These are phyloP conservation scores for Tolmerus cingulatus DNA, from an alignment of 2,888 invertebrate species.

Conservation along the genomic window DNA sequence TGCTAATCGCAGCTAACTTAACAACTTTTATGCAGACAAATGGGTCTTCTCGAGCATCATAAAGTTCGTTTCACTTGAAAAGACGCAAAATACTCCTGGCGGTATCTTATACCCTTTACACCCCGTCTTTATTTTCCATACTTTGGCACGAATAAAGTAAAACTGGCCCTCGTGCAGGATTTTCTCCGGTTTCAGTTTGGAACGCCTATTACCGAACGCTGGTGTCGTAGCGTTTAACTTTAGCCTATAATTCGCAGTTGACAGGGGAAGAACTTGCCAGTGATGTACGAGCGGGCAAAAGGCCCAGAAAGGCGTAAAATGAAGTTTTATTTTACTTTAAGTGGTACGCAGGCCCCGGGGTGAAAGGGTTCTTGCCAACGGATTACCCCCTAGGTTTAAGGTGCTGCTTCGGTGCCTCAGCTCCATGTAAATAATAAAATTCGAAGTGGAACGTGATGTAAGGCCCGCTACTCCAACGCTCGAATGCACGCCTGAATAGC, in stretches of 20 bases:
- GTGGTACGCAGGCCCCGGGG: neutral
- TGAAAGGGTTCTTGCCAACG: neutral
- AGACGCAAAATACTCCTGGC: neutral
- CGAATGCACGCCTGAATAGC: neutral
- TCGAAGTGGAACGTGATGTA: conserved; percentile 2
- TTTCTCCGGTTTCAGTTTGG: neutral
- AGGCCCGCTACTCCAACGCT: neutral
- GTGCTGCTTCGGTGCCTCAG: neutral
- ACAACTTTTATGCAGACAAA: conserved; percentile 24
- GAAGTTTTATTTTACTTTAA: conserved; percentile 31
- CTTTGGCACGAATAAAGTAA: neutral
- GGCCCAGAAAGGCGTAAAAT: conserved; percentile 24
- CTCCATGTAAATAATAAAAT: conserved; percentile 15
- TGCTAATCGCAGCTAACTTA: conserved; percentile 24
- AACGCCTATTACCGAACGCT: neutral
- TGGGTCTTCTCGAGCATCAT: conserved; percentile 15
- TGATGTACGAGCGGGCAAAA: conserved; percentile 3
- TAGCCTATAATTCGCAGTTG: conserved; percentile 1
- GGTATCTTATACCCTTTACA: neutral
- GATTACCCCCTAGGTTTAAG: neutral
- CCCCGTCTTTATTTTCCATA: neutral
- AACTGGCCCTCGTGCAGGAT: neutral
- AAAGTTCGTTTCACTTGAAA: conserved; percentile 21
- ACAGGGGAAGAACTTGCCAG: neutral
- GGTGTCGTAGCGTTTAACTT: conserved; percentile 19